Conservation (phyloP, 2,888 invertebrate genomes). For the Hirtodrosophila alboralis region DNA sequence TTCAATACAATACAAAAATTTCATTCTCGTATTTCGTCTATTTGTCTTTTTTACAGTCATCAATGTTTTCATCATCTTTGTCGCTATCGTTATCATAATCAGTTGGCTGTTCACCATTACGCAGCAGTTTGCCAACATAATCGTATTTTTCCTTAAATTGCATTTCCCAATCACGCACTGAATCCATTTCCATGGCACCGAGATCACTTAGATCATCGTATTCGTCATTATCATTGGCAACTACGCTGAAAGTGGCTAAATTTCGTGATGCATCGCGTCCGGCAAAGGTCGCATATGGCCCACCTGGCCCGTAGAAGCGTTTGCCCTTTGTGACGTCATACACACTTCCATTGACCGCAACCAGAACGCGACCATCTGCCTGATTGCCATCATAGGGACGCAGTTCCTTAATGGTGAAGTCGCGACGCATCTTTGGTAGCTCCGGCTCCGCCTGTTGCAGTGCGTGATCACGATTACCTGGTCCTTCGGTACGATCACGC, state of each 20-base stretch:
- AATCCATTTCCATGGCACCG: constrained; percentile 96
- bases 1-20: constrained; percentile 32
- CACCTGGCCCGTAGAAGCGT: constrained; percentile 97
- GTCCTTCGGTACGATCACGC: constrained; percentile 85
- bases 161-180: constrained; percentile 97
- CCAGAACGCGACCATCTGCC: constrained; percentile 93
- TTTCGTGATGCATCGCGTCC: constrained; percentile 98
- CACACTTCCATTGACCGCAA: constrained; percentile 97
- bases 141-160: constrained; percentile 98
- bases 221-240: constrained; percentile 90
- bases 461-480: constrained; percentile 60
- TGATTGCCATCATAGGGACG: constrained; percentile 93
- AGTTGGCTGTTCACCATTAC: constrained; percentile 94
- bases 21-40: constrained; percentile 12
- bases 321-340: constrained; percentile 97
- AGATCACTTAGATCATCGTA: constrained; percentile 98
- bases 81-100: constrained; percentile 91
- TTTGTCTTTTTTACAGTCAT: constrained; percentile 37
- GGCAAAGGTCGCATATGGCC: constrained; percentile 96
- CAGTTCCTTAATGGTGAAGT: constrained; percentile 95
- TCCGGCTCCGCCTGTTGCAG: constrained; percentile 85
- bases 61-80: constrained; percentile 85
- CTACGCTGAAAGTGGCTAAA: constrained; percentile 95
- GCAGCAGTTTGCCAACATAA: constrained; percentile 94
- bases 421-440: constrained; percentile 93